Base-by-base conservation (phyloP, 2,797 vertebrate species). In the Cottoperca gobio region DNA sequence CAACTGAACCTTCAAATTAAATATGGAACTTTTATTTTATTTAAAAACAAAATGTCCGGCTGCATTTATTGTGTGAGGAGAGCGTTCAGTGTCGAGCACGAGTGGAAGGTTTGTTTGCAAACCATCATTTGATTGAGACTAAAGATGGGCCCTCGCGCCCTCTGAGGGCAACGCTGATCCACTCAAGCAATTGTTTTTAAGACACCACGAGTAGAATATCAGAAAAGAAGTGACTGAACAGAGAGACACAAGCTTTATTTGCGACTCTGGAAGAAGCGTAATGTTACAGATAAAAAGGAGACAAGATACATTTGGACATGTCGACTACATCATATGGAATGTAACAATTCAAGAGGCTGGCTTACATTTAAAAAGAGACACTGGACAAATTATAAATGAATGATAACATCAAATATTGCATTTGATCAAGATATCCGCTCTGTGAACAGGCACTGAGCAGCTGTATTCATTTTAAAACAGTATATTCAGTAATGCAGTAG, bases 211-310 rank as follows among this genome's bases (percentile, higher is more conserved):
- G 26, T 55, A 11, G 24, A 91, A 89, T 78, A 54, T 60, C 24
- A 62, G 26, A 78, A 72, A 79, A 60, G 46, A 58, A 74, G 40
- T 11, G 46, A 72, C 26, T 72, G 55, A 85, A 88, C 70, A 58
- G 79, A 81, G 83, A 90, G 81, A 87, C 73, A 67, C 70, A 46
- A 81, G 63, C 82, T 94, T 94, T 91, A 93, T 93, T 93, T 87
- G 76, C 70, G 72, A 84, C 84, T 88, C 79, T 82, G 80, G 83
- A 88, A 89, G 76, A 88, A 86, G 67, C 69, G 61, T 86, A 64
- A 67, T 70, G 80, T 83, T 85, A 89, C 83, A 88, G 84, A 86
- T 87, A 88, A 92, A 90, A 88, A 62, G 37, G 43, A 68, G 39
- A 58, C 26, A 55, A 73, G 39, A 76, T 77, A 89, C 81, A 72